Conservation (phyloP, 2,797 vertebrate genomes). For the Psittacula derbiana region DNA sequence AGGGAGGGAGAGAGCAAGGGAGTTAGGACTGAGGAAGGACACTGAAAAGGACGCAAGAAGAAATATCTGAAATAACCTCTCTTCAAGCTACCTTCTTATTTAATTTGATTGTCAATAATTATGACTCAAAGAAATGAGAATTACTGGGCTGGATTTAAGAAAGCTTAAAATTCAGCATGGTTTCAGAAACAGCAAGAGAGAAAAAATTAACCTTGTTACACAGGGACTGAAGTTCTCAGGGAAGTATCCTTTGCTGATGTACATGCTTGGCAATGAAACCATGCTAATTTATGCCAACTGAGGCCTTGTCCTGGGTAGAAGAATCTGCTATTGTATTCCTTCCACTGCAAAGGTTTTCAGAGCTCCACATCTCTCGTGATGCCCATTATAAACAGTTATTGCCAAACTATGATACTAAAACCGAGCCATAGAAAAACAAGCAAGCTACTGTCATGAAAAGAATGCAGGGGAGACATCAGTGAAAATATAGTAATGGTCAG, state of each 20-base stretch:
- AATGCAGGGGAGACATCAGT: background rate
- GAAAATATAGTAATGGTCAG: background rate
- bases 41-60: background rate
- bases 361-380: background rate
- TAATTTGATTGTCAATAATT: slow-evolving; percentile 38
- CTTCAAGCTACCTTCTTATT: background rate
- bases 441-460: background rate
- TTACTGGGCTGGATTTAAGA: background rate
- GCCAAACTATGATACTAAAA: background rate
- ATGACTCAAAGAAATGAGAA: slow-evolving; percentile 3
- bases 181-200: background rate
- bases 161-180: background rate
- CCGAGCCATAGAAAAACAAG: background rate
- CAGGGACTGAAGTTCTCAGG: background rate
- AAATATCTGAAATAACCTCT: background rate
- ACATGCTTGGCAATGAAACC: background rate
- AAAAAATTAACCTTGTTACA: background rate
- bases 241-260: background rate
- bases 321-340: background rate
- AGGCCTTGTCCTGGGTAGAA: background rate
- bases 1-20: background rate
- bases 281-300: background rate
- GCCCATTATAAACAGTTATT: background rate
- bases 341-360: background rate
- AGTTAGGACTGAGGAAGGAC: background rate